Evolutionary conservation across 2,888 invertebrate genomes (phyloP).

Genomic region (Caenorhabditis doughertyi): DNA sequence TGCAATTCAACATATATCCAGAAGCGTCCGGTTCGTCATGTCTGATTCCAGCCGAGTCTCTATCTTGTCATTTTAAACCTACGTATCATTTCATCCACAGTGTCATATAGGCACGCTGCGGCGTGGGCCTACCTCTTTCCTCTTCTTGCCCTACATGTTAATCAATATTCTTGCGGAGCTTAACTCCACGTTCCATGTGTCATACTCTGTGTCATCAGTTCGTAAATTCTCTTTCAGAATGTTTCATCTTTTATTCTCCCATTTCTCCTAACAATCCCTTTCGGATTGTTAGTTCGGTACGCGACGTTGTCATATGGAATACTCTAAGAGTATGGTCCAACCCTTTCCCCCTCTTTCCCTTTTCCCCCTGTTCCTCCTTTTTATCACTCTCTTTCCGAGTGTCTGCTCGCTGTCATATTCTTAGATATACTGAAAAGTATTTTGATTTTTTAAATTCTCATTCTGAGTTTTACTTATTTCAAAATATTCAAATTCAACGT

Average conservation of each 20-base stretch:
- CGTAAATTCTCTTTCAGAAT: neutral
- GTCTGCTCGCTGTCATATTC: neutral
- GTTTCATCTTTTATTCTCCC: neutral
- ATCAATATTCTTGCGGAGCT: neutral
- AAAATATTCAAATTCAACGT: too few relatives aligned
- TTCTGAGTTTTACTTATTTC: too few relatives aligned
- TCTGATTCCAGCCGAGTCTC: neutral
- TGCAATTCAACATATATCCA: slow-evolving; percentile 15
- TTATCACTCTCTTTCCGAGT: neutral
- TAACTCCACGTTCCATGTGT: neutral
- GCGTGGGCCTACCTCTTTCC: slow-evolving; percentile 3
- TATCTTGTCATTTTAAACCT: neutral
- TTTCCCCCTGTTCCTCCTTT: neutral
- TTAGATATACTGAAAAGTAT: too few relatives aligned
- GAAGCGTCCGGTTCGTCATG: neutral
- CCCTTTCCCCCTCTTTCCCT: neutral
- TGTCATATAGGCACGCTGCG: slow-evolving; percentile 21
- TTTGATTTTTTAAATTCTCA: too few relatives aligned
- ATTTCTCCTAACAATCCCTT: neutral
- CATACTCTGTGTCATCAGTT: neutral
- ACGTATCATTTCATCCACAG: too few relatives aligned
- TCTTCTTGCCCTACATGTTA: neutral
- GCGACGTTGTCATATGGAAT: slow-evolving; percentile 1
- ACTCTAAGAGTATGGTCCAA: neutral
- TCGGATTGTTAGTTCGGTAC: neutral